Base-by-base conservation (phyloP, 1,140 invertebrate species). In the Zaprionus tsacasi region DNA sequence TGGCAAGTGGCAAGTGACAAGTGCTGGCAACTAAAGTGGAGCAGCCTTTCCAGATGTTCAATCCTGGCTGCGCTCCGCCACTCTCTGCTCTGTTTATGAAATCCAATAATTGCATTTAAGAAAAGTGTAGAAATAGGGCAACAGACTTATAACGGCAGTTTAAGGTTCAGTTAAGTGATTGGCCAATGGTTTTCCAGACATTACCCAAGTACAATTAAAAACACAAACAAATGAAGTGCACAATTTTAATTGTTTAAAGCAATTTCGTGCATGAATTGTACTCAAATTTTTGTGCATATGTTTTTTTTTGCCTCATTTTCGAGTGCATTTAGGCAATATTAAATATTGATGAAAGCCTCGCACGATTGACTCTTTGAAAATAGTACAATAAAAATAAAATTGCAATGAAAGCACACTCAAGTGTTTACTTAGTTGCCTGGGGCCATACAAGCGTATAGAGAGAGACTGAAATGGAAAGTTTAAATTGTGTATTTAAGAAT, bases 71-170 rank as follows among this genome's bases (percentile, higher is more conserved):
- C 33, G n/a, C 36, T 35, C 21, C 33, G 55, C 48, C 21, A 12
- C 15, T 43, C 36, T 36, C 15, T 50, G 63, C 45, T 21, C 36
- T 59, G 57, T 58, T 66, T 63, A 40, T 67, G 69, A 82, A 88
- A 87, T 88, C 48, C 70, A 89, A 87, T 87, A 88, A 81, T 35
- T 35, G 40, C 74, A 57, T 83, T 83, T 69, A 78, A 65, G 67
- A 43, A 75, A 87, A 87, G 78, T 78, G 70, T 73, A 15, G 6
- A 21, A 36, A 45, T 30, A 35, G 50, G 25, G 54, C 36, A 36
- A 17, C 54, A 45, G 25, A 2, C 52, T 64, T 30, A 30, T 4
- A 40, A 50, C 12, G 45, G 36, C 66, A 61, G 38, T 43, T 48
- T 56, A 36, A 50, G n/a, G n/a, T 7, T 15, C 35, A 27, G 25